Evolutionary conservation across 2,797 vertebrate genomes (phyloP), one percentile per base, ranked within the genome.

Genomic region (Sphenopsis melanotis): DNA sequence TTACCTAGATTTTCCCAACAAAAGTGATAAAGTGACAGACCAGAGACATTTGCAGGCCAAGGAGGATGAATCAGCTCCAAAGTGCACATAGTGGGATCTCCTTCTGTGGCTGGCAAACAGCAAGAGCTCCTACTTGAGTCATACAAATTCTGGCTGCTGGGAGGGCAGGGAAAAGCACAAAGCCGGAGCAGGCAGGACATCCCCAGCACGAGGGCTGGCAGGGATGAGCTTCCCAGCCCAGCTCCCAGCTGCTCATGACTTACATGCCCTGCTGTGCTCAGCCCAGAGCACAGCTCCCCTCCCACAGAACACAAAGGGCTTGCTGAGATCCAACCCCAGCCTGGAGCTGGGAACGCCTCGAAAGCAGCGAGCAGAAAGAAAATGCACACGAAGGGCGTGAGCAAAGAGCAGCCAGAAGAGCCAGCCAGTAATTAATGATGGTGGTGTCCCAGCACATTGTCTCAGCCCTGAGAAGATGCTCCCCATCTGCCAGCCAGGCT

Each of bases 11-110:
- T 80, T 82, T 80, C 60, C 77, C 70, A 75, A 68, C 7, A 2
- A 34, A 90, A 92, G 21, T 12, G 30, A 70, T 68, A 65, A 93
- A 92, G 71, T 23, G 88, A 95, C 64, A 94, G 93, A 94, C 88
- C 77, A 59, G 91, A 83, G 87, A 74, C 56, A 55, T 83, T 84
- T 79, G 75, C 68, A 2, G 70, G 88, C 90, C 79, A 79, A 92
- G 64, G 70, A 81, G 56, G 59, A 98, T 98, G 98, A 98, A 95
- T 98, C 98, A 98, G 97, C 97, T 94, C 96, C 95, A 95, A 96
- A 97, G 75, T 80, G 64, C 74, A 94, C 85, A 76, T 1, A 2
- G 71, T 82, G 57, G 69, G 65, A 92, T 80, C 78, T 82, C 85
- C 61, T 84, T 83, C 72, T 19, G 81, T 52, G 74, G 13, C 42